Percentiles rank a stretch among this genome's conserved stretches.
Evolutionary conservation across 2,113 vertebrate species (phyloP).

Genomic region (Trematomus loennbergii): DNA sequence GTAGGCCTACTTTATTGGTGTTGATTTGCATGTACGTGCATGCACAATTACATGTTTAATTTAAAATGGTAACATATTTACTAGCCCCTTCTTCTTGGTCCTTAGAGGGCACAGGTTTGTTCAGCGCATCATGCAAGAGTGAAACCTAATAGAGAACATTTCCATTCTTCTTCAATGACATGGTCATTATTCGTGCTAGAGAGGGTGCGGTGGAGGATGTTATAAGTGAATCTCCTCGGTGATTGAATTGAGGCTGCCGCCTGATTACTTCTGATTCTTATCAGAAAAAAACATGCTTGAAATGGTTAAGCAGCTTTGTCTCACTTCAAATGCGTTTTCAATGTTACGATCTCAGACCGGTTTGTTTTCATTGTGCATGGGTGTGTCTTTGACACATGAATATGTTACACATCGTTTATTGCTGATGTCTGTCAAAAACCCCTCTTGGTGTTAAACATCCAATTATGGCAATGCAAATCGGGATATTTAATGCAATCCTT

Average conservation of each 20-base stretch:
- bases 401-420: not conserved
- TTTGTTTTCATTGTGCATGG: not conserved
- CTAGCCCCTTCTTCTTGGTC: not conserved
- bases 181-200: constrained; percentile 15
- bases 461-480: not conserved
- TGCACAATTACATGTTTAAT: not conserved
- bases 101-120: constrained; percentile 5
- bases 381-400: not conserved
- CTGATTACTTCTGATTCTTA: not conserved
- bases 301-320: not conserved
- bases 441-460: not conserved
- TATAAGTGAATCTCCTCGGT: not conserved
- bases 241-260: not conserved
- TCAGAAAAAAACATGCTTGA: not conserved
- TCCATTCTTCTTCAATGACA: not conserved
- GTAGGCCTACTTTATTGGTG: not conserved
- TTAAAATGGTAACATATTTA: not conserved
- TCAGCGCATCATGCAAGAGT: not conserved
- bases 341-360: not conserved
- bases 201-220: not conserved
- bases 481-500: not conserved
- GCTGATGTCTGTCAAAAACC: not conserved
- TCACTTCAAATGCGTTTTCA: not conserved
- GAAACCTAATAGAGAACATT: constrained; percentile 8
- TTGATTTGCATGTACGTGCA: not conserved